Conservation (phyloP, 2,113 vertebrate genomes). For the Megaceryle torquata region DNA sequence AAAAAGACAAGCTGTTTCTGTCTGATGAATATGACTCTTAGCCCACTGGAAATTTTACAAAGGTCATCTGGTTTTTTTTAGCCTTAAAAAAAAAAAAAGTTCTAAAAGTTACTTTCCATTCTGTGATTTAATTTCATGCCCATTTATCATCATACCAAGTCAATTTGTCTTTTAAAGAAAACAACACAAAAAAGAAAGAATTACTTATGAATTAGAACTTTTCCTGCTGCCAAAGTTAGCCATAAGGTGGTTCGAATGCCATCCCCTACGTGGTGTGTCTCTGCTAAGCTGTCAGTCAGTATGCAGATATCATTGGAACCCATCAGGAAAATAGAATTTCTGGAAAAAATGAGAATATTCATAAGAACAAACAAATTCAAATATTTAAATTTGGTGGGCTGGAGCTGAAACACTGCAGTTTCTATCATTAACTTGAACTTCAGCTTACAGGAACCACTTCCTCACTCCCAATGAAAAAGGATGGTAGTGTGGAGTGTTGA, state of each 20-base stretch:
- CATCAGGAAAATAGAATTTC: neutral
- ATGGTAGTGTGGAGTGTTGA: neutral
- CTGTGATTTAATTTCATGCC: slow-evolving; percentile 2
- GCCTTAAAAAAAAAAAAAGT: neutral
- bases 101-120: slow-evolving; percentile 42
- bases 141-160: neutral
- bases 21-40: neutral
- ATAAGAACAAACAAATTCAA: neutral
- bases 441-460: neutral
- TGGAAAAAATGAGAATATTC: neutral
- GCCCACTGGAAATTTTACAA: slow-evolving; percentile 13
- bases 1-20: neutral
- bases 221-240: slow-evolving; percentile 1
- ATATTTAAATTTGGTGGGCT: neutral
- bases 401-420: neutral
- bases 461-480: neutral
- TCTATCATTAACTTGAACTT: neutral
- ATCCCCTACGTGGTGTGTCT: neutral
- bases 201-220: slow-evolving; percentile 13
- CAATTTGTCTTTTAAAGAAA: neutral
- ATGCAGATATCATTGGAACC: neutral
- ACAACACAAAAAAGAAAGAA: neutral
- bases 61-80: neutral
- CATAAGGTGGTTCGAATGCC: neutral
- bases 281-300: neutral